Base-by-base conservation (phyloP, 2,888 invertebrate genomes). In the Caenorhabditis parvicauda region DNA sequence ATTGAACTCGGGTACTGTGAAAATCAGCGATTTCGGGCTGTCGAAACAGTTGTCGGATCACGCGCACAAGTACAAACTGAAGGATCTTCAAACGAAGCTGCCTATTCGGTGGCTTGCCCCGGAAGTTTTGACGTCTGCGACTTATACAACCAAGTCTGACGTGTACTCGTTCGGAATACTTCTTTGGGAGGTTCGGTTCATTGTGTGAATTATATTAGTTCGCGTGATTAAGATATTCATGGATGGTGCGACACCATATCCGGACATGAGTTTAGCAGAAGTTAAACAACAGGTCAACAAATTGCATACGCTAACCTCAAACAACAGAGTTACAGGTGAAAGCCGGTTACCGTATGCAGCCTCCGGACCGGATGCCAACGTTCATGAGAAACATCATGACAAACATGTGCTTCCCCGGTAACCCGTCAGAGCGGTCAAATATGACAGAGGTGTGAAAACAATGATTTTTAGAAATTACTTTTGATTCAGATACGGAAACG, bases 101-200 rank as follows among this genome's bases (percentile, higher is more conserved):
- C 72, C 72, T 3, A 70, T 72, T 35, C 58, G 72, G 28, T 73
- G 72, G 72, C 50, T 73, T 35, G 64, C 70, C 6, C 72, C 72
- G n/a, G 72, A 73, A 45, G 69, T 67, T 7, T 46, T 69, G n/a
- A 61, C 64, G 9, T 57, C 59, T 5, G 67, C 64, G 19, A 57
- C 59, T 5, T 73, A 71, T 48, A 53, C 61, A 2, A 54, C 41
- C 53, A 73, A 73, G 47, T 63, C 69, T 0, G 72, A 73, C 48
- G 72, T 73, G 22, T 73, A 62, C 56, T 63, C 69, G 27, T 73
- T 66, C 37, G 72, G 72, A 12, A 65, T 72, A 12, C 49, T 70
- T n/a, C 41, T 72, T 19, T 72, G 70, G 70, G 72, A 72, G 58
- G 64, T 67, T 24, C 43, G 2, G 9, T 17, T 37, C 48, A 24